Conservation (phyloP, 2,797 vertebrate genomes). For the Crenichthys baileyi region DNA sequence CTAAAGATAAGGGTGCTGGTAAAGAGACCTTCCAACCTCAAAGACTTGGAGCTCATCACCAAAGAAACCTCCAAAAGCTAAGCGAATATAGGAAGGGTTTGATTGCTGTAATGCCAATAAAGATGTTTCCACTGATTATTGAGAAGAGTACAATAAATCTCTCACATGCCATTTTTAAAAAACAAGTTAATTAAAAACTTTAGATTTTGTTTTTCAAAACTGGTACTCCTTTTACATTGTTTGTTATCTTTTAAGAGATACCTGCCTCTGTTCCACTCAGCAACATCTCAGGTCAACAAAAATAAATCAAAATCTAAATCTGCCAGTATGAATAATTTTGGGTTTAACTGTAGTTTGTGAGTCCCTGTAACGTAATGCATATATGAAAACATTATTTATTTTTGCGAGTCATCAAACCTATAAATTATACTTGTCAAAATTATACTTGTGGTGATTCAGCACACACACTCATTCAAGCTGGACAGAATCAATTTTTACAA, state of each 20-base stretch:
- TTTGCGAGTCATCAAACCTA: not conserved
- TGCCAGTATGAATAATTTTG: not conserved
- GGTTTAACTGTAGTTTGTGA: not conserved
- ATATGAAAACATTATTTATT: not conserved
- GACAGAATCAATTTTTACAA: conserved; percentile 67
- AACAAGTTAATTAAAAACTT: too few species aligned
- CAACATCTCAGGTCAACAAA: not conserved
- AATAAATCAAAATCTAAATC: not conserved
- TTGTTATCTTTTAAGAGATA: not conserved
- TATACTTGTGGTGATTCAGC: not conserved
- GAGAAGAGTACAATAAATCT: not conserved
- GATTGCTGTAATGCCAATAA: too few species aligned
- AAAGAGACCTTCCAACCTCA: too few species aligned
- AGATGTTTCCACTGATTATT: not conserved
- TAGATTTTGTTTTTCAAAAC: not conserved
- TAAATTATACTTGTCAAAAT: too few species aligned
- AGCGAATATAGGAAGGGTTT: too few species aligned
- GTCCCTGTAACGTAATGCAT: not conserved
- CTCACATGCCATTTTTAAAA: not conserved
- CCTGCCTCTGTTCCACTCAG: not conserved
- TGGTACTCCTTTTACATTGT: not conserved
- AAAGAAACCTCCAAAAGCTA: too few species aligned
- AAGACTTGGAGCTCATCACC: too few species aligned
- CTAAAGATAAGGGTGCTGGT: too few species aligned
- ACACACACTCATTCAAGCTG: conserved; percentile 20